phyloP scores from a whole-genome alignment of 2,113 vertebrate genomes.

The Hucho hucho region DNA sequence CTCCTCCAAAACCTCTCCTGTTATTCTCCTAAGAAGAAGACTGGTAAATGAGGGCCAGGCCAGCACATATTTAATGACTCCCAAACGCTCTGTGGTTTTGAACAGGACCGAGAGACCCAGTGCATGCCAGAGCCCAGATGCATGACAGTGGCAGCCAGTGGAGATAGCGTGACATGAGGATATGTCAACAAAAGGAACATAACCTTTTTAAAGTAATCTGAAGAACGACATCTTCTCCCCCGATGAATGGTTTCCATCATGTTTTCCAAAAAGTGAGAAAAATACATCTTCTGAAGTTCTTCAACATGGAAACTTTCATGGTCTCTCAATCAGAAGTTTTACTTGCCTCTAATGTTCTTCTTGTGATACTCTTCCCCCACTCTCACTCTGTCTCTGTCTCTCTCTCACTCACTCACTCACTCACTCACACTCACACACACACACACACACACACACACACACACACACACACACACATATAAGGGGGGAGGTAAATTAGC shows the following conservation, averaged over 20 bases:
- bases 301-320: neutral
- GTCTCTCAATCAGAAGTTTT: neutral
- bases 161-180: slow-evolving; percentile 33
- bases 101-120: slow-evolving; percentile 14
- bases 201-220: slow-evolving; percentile 24
- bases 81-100: slow-evolving; percentile 32
- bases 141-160: neutral
- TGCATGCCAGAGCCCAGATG: slow-evolving; percentile 2
- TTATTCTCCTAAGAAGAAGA: slow-evolving; percentile 39
- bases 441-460: too few species aligned
- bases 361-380: neutral
- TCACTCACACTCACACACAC: neutral
- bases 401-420: neutral
- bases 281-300: neutral
- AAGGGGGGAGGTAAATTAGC: slow-evolving; percentile 57
- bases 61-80: slow-evolving; percentile 35
- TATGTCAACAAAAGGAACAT: slow-evolving; percentile 50
- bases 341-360: neutral
- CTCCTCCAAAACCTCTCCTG: slow-evolving; percentile 14
- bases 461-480: slow-evolving; percentile 43
- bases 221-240: slow-evolving; percentile 15
- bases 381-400: neutral
- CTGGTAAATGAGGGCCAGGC: slow-evolving; percentile 25
- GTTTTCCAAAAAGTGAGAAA: slow-evolving; percentile 1
- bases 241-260: slow-evolving; percentile 30